Base-by-base conservation (phyloP, 2,113 vertebrate genomes). In the Muntiacus muntjak region DNA sequence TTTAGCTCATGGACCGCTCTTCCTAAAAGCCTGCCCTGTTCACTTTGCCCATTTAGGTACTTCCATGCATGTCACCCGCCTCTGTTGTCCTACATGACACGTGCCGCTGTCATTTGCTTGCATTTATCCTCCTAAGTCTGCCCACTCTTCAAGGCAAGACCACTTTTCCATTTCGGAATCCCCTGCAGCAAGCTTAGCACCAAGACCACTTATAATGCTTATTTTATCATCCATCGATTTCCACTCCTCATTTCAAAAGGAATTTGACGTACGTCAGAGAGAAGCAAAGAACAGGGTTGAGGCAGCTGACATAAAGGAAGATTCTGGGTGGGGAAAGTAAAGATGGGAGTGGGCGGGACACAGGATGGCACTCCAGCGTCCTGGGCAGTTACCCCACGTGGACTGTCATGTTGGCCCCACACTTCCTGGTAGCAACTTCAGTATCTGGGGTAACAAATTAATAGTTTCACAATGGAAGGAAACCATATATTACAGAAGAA, bases 41-140 rank as follows among this genome's bases (percentile, higher is more conserved):
- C 6, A 3, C 10, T 2, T 21, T 5, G 85, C 13, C 23, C 55
- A 25, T 4, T 16, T 3, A 17, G 12, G 30, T 0, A 3, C 74
- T 4, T 16, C 50, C 5, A 2, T 6, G 93, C 50, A 14, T 36
- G 0, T 57, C 30, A 17, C 13, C 4, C 0, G 3, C 30, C 57
- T 21, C 13, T 25, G 16, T 4, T 33, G 13, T 30, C 40, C 36
- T 25, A 3, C 11, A 14, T 4, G 23, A 9, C 82, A 30, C 0
- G 0, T 0, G 0, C 71, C 2, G n/a, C 90, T 30, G 57, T 17
- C n/a, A 17, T 15, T 5, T 1, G 7, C 30, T 47, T 8, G 0
- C 0, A 1, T 1, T 5, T 47, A 33, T 5, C 54, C 45, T 28
- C 78, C 54, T 9, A 47, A 47, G 30, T 7, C 30, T 4, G 16